Base-by-base conservation (phyloP, 35 echinoderm and acorn worm species). In the Ptychodera flava region DNA sequence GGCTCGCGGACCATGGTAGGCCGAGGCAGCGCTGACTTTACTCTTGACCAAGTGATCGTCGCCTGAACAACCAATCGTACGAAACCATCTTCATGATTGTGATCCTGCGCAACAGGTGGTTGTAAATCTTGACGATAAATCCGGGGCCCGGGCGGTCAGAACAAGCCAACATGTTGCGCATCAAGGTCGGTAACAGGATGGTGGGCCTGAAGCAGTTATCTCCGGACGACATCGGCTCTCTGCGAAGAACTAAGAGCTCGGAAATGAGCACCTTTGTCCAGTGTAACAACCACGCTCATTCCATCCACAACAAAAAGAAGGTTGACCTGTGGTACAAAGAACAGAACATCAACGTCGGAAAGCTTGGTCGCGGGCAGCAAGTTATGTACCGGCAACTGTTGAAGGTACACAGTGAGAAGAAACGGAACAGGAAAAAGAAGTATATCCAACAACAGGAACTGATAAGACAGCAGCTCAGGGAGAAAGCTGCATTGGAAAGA, bases 311-410 rank as follows among this genome's bases (percentile, higher is more conserved):
- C 6, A 86, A 82, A 33, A 94, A 87, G 79, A 85, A 94, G 33
- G 80, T 94, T 27, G 81, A 90, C 34, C 35, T 87, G 14, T 94
- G 92, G 92, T 90, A 94, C 64, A 85, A 87, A 34, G 92, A 94
- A 75, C 92, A 94, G 38, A 85, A 90, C 16, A 87, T 91, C 53
- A 88, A 88, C 15, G 89, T 94, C 14, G 45, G 30, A 27, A 94
- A 94, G 78, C 37, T 94, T 28, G 80, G 85, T 31, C 85, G 79
- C 0, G 85, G 89, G 28, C 92, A 94, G 35, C 88, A 94, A 36
- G 78, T 84, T 29, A 76, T 90, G 52, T 94, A 90, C 78, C 31
- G 86, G 34, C 88, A 84, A 35, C 82, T 94, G 16, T 87, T 94
- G 28, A 87, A 79, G 31, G 82, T 94, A 16, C 85, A 94, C 28